A percentile compares a stretch with the other conserved stretches of the same genome.
These are phyloP conservation scores for Poecilus cupreus DNA, from an alignment of 2,888 invertebrate species.

Conservation along the genomic window DNA sequence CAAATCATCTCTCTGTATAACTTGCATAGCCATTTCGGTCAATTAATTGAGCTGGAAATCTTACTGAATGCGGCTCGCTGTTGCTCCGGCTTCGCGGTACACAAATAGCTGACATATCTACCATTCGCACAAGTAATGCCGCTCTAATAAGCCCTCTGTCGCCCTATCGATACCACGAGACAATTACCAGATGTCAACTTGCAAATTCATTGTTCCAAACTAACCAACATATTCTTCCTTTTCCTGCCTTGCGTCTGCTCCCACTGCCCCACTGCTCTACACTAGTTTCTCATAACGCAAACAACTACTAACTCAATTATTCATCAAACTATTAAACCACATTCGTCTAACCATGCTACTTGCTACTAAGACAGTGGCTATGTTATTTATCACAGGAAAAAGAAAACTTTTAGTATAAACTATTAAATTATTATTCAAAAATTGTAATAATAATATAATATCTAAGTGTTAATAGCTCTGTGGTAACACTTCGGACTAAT, in stretches of 20 bases:
- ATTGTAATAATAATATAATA: no score
- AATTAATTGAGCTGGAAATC: slow-evolving; percentile 57
- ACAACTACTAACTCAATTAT: neutral
- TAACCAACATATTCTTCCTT: neutral
- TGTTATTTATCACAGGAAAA: no score
- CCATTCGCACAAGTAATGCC: slow-evolving; percentile 40
- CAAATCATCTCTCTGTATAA: slow-evolving; percentile 59
- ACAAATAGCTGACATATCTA: slow-evolving; percentile 55
- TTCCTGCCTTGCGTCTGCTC: neutral
- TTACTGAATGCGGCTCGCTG: slow-evolving; percentile 54
- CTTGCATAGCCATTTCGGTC: slow-evolving; percentile 57
- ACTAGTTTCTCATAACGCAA: neutral
- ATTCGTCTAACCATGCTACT: no score
- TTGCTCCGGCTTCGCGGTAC: slow-evolving; percentile 38
- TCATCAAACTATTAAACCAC: no score
- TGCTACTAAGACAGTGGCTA: no score
- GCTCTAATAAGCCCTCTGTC: slow-evolving; percentile 28
- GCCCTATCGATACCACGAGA: neutral
- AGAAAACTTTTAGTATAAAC: no score
- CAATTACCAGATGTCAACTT: slow-evolving; percentile 17
- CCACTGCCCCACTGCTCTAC: neutral
- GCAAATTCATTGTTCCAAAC: slow-evolving; percentile 4
- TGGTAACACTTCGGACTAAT: no score
- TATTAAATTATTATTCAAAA: no score
- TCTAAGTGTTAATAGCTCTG: no score